These are phyloP conservation scores for Procambarus virginalis DNA, from an alignment of 1,140 invertebrate genomes.

Conservation along the genomic window DNA sequence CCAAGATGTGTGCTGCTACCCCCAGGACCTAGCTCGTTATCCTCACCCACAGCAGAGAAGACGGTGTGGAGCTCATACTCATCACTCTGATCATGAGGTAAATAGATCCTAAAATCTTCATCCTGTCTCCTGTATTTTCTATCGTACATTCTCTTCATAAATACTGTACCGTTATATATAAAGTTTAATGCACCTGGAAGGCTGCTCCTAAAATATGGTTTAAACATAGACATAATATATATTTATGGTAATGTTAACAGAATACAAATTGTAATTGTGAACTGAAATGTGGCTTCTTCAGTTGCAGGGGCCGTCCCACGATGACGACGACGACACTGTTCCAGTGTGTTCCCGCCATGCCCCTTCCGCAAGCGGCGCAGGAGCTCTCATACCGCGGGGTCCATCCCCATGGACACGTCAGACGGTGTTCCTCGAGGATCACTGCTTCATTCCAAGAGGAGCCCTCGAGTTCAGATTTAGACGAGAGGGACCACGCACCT, in stretches of 20 bases:
- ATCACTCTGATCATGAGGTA: constrained; percentile 47
- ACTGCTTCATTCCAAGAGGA: constrained; percentile 17
- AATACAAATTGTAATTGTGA: no score
- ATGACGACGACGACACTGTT: constrained; percentile 32
- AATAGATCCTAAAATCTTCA: not conserved
- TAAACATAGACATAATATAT: no score
- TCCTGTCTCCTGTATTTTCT: no score
- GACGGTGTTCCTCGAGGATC: constrained; percentile 19
- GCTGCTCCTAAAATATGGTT: no score
- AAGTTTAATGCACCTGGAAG: no score
- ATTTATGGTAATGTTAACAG: no score
- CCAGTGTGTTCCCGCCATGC: constrained; percentile 31
- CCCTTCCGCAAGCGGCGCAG: constrained; percentile 39
- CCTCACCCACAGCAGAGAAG: constrained; percentile 19
- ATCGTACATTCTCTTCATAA: no score
- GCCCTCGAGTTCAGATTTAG: constrained; percentile 43
- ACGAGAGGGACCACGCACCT: constrained; percentile 56
- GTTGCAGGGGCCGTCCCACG: constrained; percentile 24
- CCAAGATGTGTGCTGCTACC: constrained; percentile 21
- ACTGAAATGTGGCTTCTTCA: no score
- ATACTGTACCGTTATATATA: no score
- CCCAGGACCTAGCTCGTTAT: constrained; percentile 34
- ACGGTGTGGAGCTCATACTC: constrained; percentile 8
- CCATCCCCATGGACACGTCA: not conserved
- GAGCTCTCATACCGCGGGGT: not conserved